A percentile compares a stretch with the other conserved stretches of the same genome.
Conservation (phyloP, 2,888 invertebrate species). For the Acleris cristana region DNA sequence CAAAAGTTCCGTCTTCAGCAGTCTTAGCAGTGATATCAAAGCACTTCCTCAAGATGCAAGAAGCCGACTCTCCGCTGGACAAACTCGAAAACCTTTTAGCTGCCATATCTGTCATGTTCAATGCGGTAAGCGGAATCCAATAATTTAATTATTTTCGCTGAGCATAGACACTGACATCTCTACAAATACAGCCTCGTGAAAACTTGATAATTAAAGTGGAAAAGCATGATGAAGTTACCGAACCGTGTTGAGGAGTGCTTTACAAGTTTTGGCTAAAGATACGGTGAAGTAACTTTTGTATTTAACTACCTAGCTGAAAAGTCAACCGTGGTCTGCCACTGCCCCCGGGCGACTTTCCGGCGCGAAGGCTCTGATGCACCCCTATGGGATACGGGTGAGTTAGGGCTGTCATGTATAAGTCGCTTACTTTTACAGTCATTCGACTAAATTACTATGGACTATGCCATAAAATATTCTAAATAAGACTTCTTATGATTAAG, state of each 20-base stretch:
- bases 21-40: slow-evolving; percentile 91
- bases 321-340: slow-evolving; percentile 31
- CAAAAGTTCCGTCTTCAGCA: slow-evolving; percentile 89
- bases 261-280: slow-evolving; percentile 21
- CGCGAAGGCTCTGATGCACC: slow-evolving; percentile 32
- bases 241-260: slow-evolving; percentile 14
- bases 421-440: slow-evolving; percentile 2
- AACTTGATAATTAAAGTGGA: not conserved
- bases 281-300: slow-evolving; percentile 30
- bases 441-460: not conserved
- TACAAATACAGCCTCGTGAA: not conserved
- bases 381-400: slow-evolving; percentile 38
- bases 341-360: slow-evolving; percentile 32
- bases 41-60: slow-evolving; percentile 92
- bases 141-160: not conserved
- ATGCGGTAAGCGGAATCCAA: slow-evolving; percentile 83
- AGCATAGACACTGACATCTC: not conserved
- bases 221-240: not conserved
- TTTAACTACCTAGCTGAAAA: slow-evolving; percentile 35
- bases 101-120: slow-evolving; percentile 94
- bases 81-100: slow-evolving; percentile 96
- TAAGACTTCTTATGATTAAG: no score
- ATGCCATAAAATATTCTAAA: no score
- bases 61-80: slow-evolving; percentile 95
- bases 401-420: slow-evolving; percentile 20